Percentiles rank a stretch among this genome's conserved stretches.
These are phyloP conservation scores for Trachemys scripta DNA, from an alignment of 2,113 vertebrate species.

Conservation along the genomic window DNA sequence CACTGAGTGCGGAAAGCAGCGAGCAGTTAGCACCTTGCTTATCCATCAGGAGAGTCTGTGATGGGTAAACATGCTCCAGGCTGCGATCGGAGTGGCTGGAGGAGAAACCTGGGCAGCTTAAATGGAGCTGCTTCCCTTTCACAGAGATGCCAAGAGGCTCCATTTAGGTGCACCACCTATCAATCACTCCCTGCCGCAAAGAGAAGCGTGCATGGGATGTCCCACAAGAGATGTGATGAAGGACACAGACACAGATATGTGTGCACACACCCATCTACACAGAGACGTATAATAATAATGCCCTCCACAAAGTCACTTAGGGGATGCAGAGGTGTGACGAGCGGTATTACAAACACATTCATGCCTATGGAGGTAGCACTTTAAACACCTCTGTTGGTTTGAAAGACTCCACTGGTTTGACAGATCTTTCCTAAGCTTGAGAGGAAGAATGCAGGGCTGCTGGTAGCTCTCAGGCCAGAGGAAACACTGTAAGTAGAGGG, in stretches of 20 bases:
- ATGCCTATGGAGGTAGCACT: background rate
- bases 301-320: background rate
- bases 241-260: background rate
- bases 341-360: background rate
- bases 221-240: background rate
- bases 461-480: background rate
- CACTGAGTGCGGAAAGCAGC: background rate
- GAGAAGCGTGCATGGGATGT: background rate
- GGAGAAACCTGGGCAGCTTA: background rate
- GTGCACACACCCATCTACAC: background rate
- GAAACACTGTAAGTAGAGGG: background rate
- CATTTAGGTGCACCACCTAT: background rate
- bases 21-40: background rate
- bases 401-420: background rate
- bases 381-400: background rate
- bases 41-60: background rate
- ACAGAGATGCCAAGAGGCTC: background rate
- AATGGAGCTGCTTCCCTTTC: background rate
- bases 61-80: background rate
- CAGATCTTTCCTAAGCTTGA: background rate
- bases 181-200: fast-evolving
- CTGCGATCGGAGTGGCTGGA: background rate
- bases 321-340: background rate
- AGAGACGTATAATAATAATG: background rate
- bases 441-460: background rate